These are phyloP conservation scores for Chromobotia macracanthus DNA, from an alignment of 2,797 vertebrate species.

Conservation along the genomic window DNA sequence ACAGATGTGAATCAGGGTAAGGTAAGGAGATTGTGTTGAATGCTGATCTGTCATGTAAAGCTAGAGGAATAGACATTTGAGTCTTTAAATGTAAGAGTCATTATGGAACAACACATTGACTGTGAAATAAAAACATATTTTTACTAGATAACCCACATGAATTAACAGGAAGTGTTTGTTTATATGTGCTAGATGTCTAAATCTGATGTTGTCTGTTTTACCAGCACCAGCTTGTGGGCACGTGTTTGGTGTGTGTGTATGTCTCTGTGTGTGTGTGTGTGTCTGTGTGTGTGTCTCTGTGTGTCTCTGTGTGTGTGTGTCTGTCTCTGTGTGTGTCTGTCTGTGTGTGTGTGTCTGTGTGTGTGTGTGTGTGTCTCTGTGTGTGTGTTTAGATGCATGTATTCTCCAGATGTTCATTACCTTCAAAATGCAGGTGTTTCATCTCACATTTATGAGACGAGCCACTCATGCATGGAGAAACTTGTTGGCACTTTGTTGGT, in stretches of 20 bases:
- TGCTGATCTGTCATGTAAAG: no score
- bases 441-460: conserved; percentile 30
- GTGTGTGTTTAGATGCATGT: conserved; percentile 19
- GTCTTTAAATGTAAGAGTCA: neutral
- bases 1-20: no score
- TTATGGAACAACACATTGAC: neutral
- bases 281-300: no score
- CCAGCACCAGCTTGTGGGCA: conserved; percentile 44
- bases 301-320: no score
- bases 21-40: no score
- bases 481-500: conserved; percentile 40
- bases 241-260: no score
- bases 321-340: no score
- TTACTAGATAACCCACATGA: conserved; percentile 5
- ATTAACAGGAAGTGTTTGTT: conserved; percentile 31
- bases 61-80: neutral
- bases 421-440: conserved; percentile 38
- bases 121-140: neutral
- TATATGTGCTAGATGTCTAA: neutral
- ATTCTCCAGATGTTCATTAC: conserved; percentile 6
- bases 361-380: no score
- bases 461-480: conserved; percentile 38
- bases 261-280: no score
- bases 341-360: no score
- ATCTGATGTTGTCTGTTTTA: conserved; percentile 23